Conservation (phyloP, 2,113 vertebrate species). For the Brevimyrus niger region DNA sequence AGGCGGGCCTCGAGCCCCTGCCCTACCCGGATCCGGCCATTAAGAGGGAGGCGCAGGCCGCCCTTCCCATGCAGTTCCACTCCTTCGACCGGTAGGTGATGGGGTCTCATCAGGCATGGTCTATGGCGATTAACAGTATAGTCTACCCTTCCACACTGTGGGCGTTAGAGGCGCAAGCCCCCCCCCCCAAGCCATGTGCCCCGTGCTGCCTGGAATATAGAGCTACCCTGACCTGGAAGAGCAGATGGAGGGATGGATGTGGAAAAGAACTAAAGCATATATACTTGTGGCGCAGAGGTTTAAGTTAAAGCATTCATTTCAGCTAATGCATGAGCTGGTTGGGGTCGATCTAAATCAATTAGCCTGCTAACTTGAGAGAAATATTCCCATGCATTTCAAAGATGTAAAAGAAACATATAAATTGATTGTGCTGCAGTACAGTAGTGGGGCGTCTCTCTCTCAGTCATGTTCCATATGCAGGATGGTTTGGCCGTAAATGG, state of each 20-base stretch:
- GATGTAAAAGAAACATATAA: background rate
- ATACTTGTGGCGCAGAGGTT: background rate
- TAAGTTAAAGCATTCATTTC: background rate
- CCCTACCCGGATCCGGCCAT: constrained; percentile 88
- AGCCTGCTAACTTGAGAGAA: background rate
- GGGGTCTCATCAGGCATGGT: background rate
- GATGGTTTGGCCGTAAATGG: background rate
- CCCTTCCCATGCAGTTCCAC: constrained; percentile 98
- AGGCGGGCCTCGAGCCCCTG: constrained; percentile 82
- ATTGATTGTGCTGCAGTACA: background rate
- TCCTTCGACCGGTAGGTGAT: constrained; percentile 89
- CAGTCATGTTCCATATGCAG: background rate
- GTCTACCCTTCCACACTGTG: background rate
- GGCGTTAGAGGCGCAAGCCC: background rate
- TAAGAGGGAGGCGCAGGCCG: constrained; percentile 83
- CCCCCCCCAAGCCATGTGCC: background rate
- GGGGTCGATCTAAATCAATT: background rate
- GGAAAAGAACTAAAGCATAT: background rate
- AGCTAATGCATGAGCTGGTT: background rate
- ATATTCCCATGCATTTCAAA: background rate
- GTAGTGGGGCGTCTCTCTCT: background rate
- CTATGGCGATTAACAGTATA: background rate
- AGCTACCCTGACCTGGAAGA: too few species aligned
- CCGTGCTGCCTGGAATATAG: too few species aligned
- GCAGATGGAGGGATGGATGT: background rate